Conservation (phyloP, 2,888 invertebrate species). For the Drosophila robusta region DNA sequence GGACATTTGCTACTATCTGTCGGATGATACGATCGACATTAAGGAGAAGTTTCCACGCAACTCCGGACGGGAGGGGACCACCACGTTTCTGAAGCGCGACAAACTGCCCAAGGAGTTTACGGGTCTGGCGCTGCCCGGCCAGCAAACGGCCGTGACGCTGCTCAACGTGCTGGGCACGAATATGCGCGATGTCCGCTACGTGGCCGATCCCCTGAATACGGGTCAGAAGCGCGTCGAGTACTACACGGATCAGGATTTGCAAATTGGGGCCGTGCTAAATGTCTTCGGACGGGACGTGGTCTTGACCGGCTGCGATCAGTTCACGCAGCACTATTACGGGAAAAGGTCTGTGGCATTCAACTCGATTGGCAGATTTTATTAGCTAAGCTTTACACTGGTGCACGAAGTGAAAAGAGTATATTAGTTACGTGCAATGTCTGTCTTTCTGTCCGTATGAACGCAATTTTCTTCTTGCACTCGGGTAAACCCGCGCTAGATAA, state of each 20-base stretch:
- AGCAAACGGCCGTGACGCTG: constrained; percentile 86
- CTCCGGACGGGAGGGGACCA: constrained; percentile 89
- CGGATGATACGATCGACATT: constrained; percentile 95
- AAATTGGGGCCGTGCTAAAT: constrained; percentile 92
- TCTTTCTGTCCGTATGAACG: too few species aligned
- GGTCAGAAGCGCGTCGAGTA: constrained; percentile 84
- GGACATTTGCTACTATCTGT: constrained; percentile 93
- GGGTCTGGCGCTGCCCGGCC: constrained; percentile 85
- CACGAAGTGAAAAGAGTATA: too few species aligned
- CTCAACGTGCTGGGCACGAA: constrained; percentile 88
- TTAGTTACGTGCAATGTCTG: too few species aligned
- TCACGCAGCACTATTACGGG: constrained; percentile 93
- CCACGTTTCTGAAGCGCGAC: constrained; percentile 90
- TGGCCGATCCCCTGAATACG: constrained; percentile 87
- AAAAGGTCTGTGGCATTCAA: constrained; percentile 85
- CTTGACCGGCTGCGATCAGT: constrained; percentile 93
- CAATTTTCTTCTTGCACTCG: too few species aligned
- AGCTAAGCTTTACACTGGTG: background rate
- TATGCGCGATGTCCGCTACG: constrained; percentile 86
- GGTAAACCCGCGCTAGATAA: too few species aligned
- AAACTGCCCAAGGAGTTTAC: constrained; percentile 89
- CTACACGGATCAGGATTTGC: constrained; percentile 88
- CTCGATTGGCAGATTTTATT: background rate
- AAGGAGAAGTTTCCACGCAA: constrained; percentile 90
- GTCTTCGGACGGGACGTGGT: constrained; percentile 93